Evolutionary conservation across 2,113 vertebrate species (phyloP).

Genomic region (Callorhinus ursinus): DNA sequence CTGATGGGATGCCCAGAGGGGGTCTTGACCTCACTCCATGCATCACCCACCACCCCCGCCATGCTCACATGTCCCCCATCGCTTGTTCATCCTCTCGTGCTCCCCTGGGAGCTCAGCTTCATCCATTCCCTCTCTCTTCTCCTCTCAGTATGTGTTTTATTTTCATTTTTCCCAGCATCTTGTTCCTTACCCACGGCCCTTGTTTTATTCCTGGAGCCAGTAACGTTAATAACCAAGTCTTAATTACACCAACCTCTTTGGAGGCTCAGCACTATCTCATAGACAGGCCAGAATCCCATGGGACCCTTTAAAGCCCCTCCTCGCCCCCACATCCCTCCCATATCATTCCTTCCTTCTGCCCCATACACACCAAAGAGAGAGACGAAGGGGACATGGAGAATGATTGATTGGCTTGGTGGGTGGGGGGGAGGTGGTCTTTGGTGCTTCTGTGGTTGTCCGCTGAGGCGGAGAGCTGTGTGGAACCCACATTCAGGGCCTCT

Average conservation of each 20-base stretch:
- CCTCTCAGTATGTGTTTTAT: neutral
- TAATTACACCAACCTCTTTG: neutral
- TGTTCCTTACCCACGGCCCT: neutral
- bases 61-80: fast-evolving
- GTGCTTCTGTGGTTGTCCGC: neutral
- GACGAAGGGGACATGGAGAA: neutral
- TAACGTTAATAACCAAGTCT: neutral
- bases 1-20: fast-evolving
- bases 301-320: neutral
- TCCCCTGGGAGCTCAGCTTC: neutral
- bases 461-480: neutral
- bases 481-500: neutral
- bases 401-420: fast-evolving
- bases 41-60: too few relatives aligned
- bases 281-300: neutral
- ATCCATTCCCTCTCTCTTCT: neutral
- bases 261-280: too few relatives aligned
- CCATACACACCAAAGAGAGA: neutral
- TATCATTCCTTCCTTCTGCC: too few relatives aligned
- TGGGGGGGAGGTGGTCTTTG: neutral
- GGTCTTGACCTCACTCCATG: neutral
- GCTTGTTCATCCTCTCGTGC: fast-evolving
- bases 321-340: fast-evolving
- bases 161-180: neutral
- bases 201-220: neutral